Base-by-base conservation (phyloP, 2,888 invertebrate species). In the Eristalis pertinax region DNA sequence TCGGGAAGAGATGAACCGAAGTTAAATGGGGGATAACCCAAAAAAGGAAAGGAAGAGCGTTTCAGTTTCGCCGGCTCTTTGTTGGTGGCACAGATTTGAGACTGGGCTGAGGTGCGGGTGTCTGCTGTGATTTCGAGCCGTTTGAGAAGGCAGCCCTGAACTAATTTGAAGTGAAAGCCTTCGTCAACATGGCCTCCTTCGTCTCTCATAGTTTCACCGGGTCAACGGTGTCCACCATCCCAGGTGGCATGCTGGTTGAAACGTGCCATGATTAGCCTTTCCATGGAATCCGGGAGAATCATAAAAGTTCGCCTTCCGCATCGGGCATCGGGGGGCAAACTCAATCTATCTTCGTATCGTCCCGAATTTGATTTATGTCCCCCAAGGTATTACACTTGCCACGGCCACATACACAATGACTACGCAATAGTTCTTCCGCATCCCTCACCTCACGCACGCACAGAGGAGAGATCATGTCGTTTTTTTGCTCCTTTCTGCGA, bases 301-400 rank as follows among this genome's bases (percentile, higher is more conserved):
- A 68, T 68, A 77, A 77, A 72, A 77, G 19, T 76, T 43, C 72
- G 62, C 62, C 63, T 41, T 38, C 38, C 32, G 13, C 56, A 62
- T 50, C 38, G 8, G 67, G 70, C 63, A 82, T 63, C 56, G 50
- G 32, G n/a, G 74, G 29, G 35, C 41, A 63, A 69, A 41, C 69
- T 70, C 64, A 73, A 81, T 80, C 35, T 80, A 35, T 83, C 63
- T 58, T 29, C 50, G 41, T 78, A 74, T 85, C 73, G 65, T 77
- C 58, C 67, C 69, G 78, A 86, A 86, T 83, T 87, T 79, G 86
- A 87, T 87, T 83, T 87, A 86, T 86, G 68, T 73, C 50, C 70
- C 68, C 67, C 15, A 38, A 64, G 43, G 80, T 68, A 86, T 78
- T 19, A 62, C 63, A 58, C 5, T 50, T 8, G 19, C 19, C 50